These are phyloP conservation scores for Carcinoscorpius rotundicauda DNA, from an alignment of 1,140 invertebrate genomes.

Conservation along the genomic window DNA sequence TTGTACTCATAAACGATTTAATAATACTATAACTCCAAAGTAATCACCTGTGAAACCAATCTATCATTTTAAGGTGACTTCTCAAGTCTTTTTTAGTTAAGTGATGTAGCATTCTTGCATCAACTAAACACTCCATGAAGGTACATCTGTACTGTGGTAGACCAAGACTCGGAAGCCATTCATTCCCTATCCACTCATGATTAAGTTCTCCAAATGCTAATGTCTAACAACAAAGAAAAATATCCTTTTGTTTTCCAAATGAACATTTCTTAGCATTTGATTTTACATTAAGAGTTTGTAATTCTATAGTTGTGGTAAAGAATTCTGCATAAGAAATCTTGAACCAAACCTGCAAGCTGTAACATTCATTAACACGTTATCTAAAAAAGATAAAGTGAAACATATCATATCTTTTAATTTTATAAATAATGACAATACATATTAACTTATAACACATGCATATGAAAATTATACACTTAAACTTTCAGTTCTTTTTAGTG, in stretches of 20 bases:
- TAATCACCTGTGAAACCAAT: conserved; percentile 90
- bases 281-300: not conserved
- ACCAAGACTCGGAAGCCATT: conserved; percentile 90
- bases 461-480: too few species aligned
- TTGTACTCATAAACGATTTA: too few species aligned
- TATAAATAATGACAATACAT: too few species aligned
- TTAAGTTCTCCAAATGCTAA: conserved; percentile 99
- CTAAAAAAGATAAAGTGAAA: too few species aligned
- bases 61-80: conserved; percentile 97
- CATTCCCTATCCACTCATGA: conserved; percentile 99
- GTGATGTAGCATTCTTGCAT: conserved; percentile 94
- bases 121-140: conserved; percentile 99
- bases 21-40: not conserved
- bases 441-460: too few species aligned
- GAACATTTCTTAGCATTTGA: too few species aligned
- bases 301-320: not conserved
- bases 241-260: too few species aligned
- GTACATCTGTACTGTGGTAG: conserved; percentile 87
- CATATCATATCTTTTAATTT: too few species aligned
- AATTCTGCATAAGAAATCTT: not conserved
- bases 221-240: conserved; percentile 37
- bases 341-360: too few species aligned
- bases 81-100: conserved; percentile 97
- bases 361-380: too few species aligned
- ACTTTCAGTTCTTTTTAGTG: too few species aligned